Base-by-base conservation (phyloP, 2,113 vertebrate species). In the Brachirus orientalis region DNA sequence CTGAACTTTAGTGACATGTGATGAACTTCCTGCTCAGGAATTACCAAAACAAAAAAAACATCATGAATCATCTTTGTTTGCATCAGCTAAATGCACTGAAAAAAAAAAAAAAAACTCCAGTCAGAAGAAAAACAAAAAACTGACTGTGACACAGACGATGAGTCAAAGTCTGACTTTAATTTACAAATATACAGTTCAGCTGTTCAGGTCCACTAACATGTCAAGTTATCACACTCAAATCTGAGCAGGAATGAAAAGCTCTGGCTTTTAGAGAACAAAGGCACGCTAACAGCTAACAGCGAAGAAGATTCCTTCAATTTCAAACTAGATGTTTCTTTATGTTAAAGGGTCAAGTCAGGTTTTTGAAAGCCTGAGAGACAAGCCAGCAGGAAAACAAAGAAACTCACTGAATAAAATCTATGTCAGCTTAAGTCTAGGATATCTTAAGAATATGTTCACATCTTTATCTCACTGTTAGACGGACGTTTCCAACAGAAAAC, bases 51-150 rank as follows among this genome's bases (percentile, higher is more conserved):
- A 10, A 63, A 63, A 19, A 48, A 45, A 59, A 22, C 41, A 62
- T 20, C 3, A 44, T 0, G 36, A 57, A 17, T 8, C 4, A 6
- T 17, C 10, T 48, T 63, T 44, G 41, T 73, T 72, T 48, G 71
- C 73, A 75, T 75, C 83, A 67, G 86, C 83, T 83, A 79, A 83
- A 75, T 58, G 53, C 72, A n/a, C n/a, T 28, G 8, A n/a, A 60
- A 28, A 28, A 28, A 28, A 2, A 28, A 28, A 28, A 28, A 28
- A 28, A 6, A 79, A 72, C 50, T 43, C 7, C 38, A 63, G 54
- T 35, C 45, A 8, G 63, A 11, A 1, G 40, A 10, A 14, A 14
- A 73, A 57, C n/a, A 43, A 8, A 60, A 77, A 62, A 62, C 51
- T 10, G 40, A 44, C 60, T 73, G 37, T 66, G 72, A 76, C 33